Evolutionary conservation across 30 jellyfish, hydroid and myxozoan species (phyloP).

Genomic region (Euphysa ruthae): DNA sequence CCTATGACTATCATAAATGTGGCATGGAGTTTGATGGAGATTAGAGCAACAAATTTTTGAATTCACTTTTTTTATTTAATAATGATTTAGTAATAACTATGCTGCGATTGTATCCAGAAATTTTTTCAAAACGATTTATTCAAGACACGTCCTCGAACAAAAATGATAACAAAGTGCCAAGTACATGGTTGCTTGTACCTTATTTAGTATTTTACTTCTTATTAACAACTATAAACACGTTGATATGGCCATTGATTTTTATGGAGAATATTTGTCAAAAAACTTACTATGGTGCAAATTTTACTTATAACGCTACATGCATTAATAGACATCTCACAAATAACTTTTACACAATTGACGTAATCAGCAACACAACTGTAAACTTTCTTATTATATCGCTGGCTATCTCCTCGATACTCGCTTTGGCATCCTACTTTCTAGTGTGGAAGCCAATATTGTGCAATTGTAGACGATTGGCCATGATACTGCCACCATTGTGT

Average conservation of each 20-base stretch:
- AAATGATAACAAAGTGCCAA: no score
- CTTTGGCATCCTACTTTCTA: constrained; percentile 1
- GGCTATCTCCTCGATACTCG: background rate
- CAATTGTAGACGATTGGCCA: constrained; percentile 8
- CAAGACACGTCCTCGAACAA: no score
- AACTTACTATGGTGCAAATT: background rate
- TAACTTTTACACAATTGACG: background rate
- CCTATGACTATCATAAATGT: no score
- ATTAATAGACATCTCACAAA: constrained; percentile 3
- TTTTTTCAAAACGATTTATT: no score
- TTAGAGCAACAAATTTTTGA: no score
- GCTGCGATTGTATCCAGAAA: no score
- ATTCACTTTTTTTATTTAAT: no score
- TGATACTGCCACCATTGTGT: constrained; percentile 24
- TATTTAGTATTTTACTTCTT: constrained; percentile 14
- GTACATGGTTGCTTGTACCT: constrained; percentile 26
- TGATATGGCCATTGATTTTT: constrained; percentile 28
- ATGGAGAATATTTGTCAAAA: constrained; percentile 11
- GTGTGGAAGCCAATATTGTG: constrained; percentile 17
- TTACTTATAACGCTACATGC: background rate
- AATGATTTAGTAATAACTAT: no score
- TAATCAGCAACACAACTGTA: background rate
- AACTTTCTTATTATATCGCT: background rate
- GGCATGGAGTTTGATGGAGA: no score
- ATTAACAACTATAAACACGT: background rate